Base-by-base conservation (phyloP, 2,888 invertebrate species). In the Temnothorax ravouxi region DNA sequence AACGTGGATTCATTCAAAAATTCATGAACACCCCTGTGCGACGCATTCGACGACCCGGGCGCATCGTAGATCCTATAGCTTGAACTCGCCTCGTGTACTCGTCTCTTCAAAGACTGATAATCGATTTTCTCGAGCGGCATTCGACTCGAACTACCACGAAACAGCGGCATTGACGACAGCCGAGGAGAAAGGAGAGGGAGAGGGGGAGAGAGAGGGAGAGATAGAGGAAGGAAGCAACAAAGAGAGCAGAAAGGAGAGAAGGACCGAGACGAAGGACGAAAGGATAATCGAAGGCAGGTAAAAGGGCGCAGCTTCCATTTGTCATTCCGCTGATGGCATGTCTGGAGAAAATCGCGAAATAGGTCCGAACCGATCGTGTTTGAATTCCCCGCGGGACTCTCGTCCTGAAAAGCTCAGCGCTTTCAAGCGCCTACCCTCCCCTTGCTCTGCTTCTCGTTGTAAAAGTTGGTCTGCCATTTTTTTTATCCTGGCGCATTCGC, bases 301-400 rank as follows among this genome's bases (percentile, higher is more conserved):
- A 74, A 67, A 59, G 44, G 34, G 62, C 69, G 62, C 75, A 79
- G 67, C 72, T 38, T 66, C 77, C 86, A 86, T 86, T 86, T 86
- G 86, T 86, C 86, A 86, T 86, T 84, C 86, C 66, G 81, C 82
- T 72, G 76, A 82, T 84, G 72, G 84, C 76, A 67, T 82, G 84
- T 86, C 86, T 84, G 52, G 66, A 71, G 75, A 75, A 81, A 85
- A 85, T 85, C 80, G 77, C 83, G 83, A 85, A 83, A 85, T 81
- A 85, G 80, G 85, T 83, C 44, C 61, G 77, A 79, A 29, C 76
- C 80, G 85, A 83, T 86, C 84, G 85, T 76, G 72, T 72, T 69
- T 71, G 50, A 85, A 80, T 62, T 64, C 83, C 85, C 85, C 71
- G 47, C 41, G 83, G 85, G 76, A 80, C 41, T 61, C 69, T 64